A percentile compares a stretch with the other conserved stretches of the same genome.
Conservation (phyloP, 2,797 vertebrate genomes). For the Sternotherus odoratus region DNA sequence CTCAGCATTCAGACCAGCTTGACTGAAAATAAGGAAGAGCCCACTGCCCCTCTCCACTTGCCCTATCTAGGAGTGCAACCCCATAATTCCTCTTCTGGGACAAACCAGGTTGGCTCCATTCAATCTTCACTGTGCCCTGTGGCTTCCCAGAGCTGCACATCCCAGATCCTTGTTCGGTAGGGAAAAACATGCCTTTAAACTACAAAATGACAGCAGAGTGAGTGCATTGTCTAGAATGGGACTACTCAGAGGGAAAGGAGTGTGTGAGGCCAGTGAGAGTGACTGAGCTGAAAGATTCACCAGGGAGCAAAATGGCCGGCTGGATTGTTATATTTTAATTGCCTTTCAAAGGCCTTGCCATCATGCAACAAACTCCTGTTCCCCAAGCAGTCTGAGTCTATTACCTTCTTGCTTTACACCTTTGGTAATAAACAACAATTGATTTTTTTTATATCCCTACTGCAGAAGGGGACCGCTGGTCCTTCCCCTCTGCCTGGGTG, state of each 20-base stretch:
- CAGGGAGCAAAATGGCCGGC: not conserved
- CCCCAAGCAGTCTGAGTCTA: slow-evolving; percentile 2
- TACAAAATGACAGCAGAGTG: not conserved
- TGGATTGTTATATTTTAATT: slow-evolving; percentile 65
- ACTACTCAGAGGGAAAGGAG: not conserved
- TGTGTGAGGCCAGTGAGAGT: slow-evolving; percentile 4
- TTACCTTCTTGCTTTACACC: slow-evolving; percentile 58
- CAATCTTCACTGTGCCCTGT: not conserved
- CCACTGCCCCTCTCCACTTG: not conserved
- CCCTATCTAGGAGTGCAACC: not conserved
- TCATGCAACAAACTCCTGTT: not conserved
- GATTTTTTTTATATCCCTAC: slow-evolving; percentile 55
- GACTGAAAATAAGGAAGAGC: not conserved
- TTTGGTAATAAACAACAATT: slow-evolving; percentile 53
- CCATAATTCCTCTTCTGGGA: not conserved
- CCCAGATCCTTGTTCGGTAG: not conserved
- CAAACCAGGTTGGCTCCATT: not conserved
- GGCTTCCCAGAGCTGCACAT: not conserved
- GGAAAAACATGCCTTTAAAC: slow-evolving; percentile 37
- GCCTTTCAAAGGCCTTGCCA: slow-evolving; percentile 31
- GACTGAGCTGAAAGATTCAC: slow-evolving; percentile 3
- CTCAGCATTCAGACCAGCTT: not conserved
- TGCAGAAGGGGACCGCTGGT: slow-evolving; percentile 28
- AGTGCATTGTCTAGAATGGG: not conserved
- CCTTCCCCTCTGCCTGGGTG: slow-evolving; percentile 10